phyloP scores from a whole-genome alignment of 1,140 invertebrate species.

The Papilio glaucus region DNA sequence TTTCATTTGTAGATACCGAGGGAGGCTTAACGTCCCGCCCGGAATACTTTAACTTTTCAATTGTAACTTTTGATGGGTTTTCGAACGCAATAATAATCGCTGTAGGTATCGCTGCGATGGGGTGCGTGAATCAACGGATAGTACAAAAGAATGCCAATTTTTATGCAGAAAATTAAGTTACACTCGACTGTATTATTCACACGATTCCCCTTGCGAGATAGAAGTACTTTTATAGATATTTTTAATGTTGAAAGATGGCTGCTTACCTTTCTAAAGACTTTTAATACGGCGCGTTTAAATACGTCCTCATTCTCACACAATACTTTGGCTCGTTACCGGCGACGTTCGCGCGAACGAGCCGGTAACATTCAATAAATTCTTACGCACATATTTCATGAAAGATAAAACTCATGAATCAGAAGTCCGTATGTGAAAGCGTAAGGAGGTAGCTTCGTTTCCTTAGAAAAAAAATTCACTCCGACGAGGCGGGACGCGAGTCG shows the following conservation, averaged over 20 bases:
- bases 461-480: conserved; percentile 72
- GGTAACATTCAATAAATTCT: conserved; percentile 76
- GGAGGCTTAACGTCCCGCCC: conserved; percentile 70
- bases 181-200: conserved; percentile 66
- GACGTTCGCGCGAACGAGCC: conserved; percentile 57
- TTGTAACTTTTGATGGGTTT: conserved; percentile 83
- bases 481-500: conserved; percentile 69
- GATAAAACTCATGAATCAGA: conserved; percentile 82
- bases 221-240: conserved; percentile 44
- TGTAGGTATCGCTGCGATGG: conserved; percentile 67
- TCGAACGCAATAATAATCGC: conserved; percentile 82
- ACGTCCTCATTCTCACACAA: conserved; percentile 14
- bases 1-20: conserved; percentile 77
- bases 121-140: conserved; percentile 74
- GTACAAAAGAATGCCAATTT: conserved; percentile 80
- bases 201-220: conserved; percentile 41
- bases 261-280: not conserved
- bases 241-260: conserved; percentile 3
- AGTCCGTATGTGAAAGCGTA: conserved; percentile 76
- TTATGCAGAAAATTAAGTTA: conserved; percentile 80
- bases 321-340: conserved; percentile 53
- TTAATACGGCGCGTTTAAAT: conserved; percentile 12
- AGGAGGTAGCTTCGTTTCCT: conserved; percentile 70
- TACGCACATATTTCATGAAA: conserved; percentile 75
- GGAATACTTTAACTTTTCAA: conserved; percentile 83